Evolutionary conservation across 2,888 invertebrate genomes (phyloP).

Genomic region (Xanthia togata): DNA sequence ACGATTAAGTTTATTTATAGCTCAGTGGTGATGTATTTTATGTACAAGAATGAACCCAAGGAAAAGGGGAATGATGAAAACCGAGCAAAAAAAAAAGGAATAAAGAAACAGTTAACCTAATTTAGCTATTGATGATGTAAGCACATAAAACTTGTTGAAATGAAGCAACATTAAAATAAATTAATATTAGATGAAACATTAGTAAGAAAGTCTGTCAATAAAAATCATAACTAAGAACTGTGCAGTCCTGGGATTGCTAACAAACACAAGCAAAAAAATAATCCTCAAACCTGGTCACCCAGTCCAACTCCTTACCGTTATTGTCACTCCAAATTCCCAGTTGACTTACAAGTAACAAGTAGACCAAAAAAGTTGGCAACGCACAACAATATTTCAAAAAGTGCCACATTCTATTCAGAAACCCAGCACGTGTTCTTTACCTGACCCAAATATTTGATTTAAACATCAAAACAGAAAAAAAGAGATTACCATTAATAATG

Average conservation of each 20-base stretch:
- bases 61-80: neutral
- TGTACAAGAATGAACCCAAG: neutral
- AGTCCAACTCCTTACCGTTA: slow-evolving; percentile 12
- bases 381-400: slow-evolving; percentile 40
- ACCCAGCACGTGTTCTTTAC: slow-evolving; percentile 64
- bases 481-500: slow-evolving; percentile 54
- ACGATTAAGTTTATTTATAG: slow-evolving; percentile 33
- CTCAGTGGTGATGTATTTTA: neutral
- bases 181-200: neutral
- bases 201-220: neutral
- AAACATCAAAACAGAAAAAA: slow-evolving; percentile 44
- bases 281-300: slow-evolving; percentile 16
- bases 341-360: slow-evolving; percentile 28
- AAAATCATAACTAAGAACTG: neutral
- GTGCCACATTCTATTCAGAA: slow-evolving; percentile 38
- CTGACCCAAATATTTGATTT: slow-evolving; percentile 61
- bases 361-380: slow-evolving; percentile 25
- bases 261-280: neutral
- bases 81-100: neutral
- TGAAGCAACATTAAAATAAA: neutral
- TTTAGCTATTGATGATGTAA: neutral
- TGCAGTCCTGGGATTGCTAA: neutral
- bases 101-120: neutral
- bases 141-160: neutral
- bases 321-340: slow-evolving; percentile 39